Evolutionary conservation across 2,113 vertebrate genomes (phyloP).

Genomic region (Damaliscus lunatus): DNA sequence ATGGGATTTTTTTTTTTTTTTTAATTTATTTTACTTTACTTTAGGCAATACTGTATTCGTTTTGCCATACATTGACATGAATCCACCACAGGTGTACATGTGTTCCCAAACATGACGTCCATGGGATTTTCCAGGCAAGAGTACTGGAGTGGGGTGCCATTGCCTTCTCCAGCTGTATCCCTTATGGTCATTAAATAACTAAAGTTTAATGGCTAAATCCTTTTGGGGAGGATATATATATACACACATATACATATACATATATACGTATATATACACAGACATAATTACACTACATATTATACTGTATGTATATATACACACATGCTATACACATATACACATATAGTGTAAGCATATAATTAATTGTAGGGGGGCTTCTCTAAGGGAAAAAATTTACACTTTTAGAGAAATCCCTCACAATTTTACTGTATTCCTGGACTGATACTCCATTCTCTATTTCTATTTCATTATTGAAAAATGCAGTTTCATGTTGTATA

Average conservation of each 20-base stretch:
- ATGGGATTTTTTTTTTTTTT: no score
- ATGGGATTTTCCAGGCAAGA: no score
- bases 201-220: not conserved
- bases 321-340: not conserved
- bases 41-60: no score
- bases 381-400: not conserved
- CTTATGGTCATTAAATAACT: not conserved
- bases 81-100: no score
- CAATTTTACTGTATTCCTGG: not conserved
- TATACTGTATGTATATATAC: not conserved
- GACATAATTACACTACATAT: not conserved
- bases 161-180: not conserved
- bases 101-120: no score
- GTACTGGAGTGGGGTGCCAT: no score
- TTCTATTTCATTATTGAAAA: slow-evolving; percentile 12
- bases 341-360: not conserved
- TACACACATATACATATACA: not conserved
- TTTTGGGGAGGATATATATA: not conserved
- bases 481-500: not conserved
- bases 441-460: not conserved
- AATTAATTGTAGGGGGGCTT: not conserved
- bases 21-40: no score
- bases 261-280: accelerated
- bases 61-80: no score
- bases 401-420: not conserved